Conservation (phyloP, 2,797 vertebrate genomes). For the Oreonectes daqikongensis region DNA sequence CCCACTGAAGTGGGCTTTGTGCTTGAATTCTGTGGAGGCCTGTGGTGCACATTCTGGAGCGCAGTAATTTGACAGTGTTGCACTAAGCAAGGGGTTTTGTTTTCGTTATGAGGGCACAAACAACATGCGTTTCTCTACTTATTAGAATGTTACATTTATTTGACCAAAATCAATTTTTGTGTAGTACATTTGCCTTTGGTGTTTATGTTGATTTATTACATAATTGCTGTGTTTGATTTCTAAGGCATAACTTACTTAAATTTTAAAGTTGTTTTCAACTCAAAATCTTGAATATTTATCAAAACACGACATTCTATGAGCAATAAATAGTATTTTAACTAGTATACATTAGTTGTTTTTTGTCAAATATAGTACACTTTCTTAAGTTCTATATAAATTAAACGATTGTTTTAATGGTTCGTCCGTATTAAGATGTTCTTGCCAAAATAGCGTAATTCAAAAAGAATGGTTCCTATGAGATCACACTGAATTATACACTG, state of each 20-base stretch:
- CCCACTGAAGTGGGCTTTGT: conserved; percentile 34
- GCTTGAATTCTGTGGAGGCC: conserved; percentile 30
- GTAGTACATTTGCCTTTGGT: not conserved
- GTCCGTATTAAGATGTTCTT: not conserved
- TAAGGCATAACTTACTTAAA: too few relatives aligned
- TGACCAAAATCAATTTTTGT: not conserved
- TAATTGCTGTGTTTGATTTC: not conserved
- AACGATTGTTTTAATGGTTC: not conserved
- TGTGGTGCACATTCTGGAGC: conserved; percentile 33
- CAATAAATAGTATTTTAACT: not conserved
- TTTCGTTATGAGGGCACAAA: not conserved
- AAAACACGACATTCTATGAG: not conserved
- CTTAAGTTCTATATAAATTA: not conserved
- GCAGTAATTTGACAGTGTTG: not conserved
- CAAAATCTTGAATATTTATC: not conserved
- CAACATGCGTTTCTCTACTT: not conserved
- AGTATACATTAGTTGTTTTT: too few relatives aligned
- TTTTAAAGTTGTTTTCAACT: too few relatives aligned
- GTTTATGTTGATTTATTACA: not conserved
- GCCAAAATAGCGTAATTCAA: not conserved
- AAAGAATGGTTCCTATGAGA: not conserved
- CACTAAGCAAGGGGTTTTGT: not conserved
- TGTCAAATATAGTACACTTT: not conserved
- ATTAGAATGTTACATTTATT: not conserved
- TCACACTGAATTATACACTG: not conserved